A percentile compares a stretch with the other conserved stretches of the same genome.
These are phyloP conservation scores for Macquaria australasica DNA, from an alignment of 2,113 vertebrate species.

Conservation along the genomic window DNA sequence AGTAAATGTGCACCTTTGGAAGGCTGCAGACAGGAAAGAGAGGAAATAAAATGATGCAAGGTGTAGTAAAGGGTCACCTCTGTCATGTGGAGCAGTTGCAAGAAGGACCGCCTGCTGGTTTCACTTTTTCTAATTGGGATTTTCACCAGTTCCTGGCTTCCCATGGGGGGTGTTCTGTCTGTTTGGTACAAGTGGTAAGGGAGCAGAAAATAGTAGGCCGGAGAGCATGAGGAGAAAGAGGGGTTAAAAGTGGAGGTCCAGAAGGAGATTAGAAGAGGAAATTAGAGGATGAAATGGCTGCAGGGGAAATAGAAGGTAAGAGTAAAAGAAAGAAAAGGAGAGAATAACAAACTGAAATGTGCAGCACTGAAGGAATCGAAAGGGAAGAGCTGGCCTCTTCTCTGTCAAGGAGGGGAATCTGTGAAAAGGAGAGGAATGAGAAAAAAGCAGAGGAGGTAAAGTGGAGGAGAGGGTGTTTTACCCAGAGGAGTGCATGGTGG, in stretches of 20 bases:
- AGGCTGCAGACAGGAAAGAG: constrained; percentile 17
- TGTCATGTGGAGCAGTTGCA: constrained; percentile 52
- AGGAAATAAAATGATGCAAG: constrained; percentile 38
- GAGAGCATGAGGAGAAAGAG: constrained; percentile 8
- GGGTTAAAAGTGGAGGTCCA: constrained; percentile 40
- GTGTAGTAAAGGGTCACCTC: constrained; percentile 48
- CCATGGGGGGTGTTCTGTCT: constrained; percentile 46
- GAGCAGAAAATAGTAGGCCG: constrained; percentile 38
- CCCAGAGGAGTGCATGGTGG: constrained; percentile 38
- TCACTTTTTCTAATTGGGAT: constrained; percentile 69
- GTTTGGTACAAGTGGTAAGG: constrained; percentile 33
- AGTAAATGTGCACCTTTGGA: constrained; percentile 24
- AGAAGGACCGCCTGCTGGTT: constrained; percentile 60
- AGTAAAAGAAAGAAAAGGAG: neutral
- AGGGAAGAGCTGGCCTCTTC: constrained; percentile 21
- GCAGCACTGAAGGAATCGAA: constrained; percentile 28
- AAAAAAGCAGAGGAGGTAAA: neutral
- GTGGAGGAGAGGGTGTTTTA: constrained; percentile 27
- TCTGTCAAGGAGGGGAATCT: constrained; percentile 5
- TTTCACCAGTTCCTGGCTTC: constrained; percentile 62
- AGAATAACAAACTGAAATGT: constrained; percentile 27
- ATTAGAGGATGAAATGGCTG: constrained; percentile 41
- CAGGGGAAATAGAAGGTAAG: constrained; percentile 8
- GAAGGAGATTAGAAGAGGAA: constrained; percentile 42
- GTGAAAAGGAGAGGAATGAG: constrained; percentile 25